These are phyloP conservation scores for Apodemia zela DNA, from an alignment of 2,888 invertebrate species.

Conservation along the genomic window DNA sequence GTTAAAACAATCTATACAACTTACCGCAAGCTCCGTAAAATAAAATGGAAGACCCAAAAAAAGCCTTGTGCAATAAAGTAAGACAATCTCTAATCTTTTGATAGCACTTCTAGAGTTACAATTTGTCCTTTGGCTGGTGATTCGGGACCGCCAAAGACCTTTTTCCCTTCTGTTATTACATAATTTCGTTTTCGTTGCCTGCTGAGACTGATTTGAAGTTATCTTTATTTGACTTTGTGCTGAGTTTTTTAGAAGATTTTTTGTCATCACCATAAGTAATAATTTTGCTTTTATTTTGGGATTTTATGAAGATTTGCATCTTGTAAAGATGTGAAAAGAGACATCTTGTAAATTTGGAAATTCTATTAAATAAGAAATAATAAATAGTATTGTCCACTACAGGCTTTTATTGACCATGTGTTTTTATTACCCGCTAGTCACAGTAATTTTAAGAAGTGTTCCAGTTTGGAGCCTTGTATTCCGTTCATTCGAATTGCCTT, in stretches of 20 bases:
- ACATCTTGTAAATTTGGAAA: neutral
- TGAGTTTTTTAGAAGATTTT: neutral
- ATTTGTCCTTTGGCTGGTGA: conserved; percentile 34
- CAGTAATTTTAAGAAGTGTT: too few species aligned
- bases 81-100: conserved; percentile 38
- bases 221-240: conserved; percentile 7
- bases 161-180: conserved; percentile 29
- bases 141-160: conserved; percentile 31
- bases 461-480: too few species aligned
- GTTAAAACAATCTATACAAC: neutral
- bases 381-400: too few species aligned
- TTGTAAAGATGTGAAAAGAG: too few species aligned
- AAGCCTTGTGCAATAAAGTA: conserved; percentile 31
- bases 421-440: too few species aligned
- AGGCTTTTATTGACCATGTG: too few species aligned
- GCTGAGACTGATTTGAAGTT: conserved; percentile 4
- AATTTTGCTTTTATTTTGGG: neutral
- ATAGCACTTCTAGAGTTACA: conserved; percentile 37
- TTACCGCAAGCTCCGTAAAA: conserved; percentile 27
- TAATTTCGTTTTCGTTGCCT: conserved; percentile 27
- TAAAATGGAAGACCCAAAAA: conserved; percentile 25
- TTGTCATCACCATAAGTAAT: neutral
- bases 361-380: too few species aligned
- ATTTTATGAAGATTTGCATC: neutral
- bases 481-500: too few species aligned